Evolutionary conservation across 2,888 invertebrate genomes (phyloP).

Genomic region (Drosophila borborema): DNA sequence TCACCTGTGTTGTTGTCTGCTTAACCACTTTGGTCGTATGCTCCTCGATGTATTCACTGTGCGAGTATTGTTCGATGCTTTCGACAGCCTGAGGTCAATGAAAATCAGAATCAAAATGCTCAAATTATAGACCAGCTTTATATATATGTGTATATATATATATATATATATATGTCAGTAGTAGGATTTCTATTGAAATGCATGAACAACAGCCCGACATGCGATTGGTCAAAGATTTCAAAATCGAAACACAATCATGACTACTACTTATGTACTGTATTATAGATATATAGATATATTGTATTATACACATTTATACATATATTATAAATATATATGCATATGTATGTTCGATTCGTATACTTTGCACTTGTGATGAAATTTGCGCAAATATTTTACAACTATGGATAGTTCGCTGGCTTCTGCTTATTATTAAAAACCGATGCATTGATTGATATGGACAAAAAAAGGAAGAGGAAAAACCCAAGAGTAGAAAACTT

Average conservation of each 20-base stretch:
- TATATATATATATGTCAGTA: no score
- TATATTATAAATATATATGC: background rate
- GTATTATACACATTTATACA: background rate
- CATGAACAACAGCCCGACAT: constrained; percentile 37
- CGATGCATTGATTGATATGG: constrained; percentile 63
- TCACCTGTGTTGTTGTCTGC: constrained; percentile 83
- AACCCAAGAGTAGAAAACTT: constrained; percentile 25
- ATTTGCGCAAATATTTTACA: constrained; percentile 54
- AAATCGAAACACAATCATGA: constrained; percentile 49
- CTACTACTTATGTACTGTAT: constrained; percentile 8
- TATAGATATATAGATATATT: background rate
- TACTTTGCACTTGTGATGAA: constrained; percentile 72
- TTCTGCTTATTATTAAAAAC: constrained; percentile 73
- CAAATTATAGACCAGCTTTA: constrained; percentile 34
- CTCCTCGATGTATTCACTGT: constrained; percentile 83
- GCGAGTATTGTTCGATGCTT: constrained; percentile 83
- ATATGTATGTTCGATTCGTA: constrained; percentile 35
- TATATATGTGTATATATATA: background rate
- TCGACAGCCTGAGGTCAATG: constrained; percentile 84
- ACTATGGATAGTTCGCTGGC: constrained; percentile 33
- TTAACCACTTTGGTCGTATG: constrained; percentile 83
- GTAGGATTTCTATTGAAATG: constrained; percentile 33
- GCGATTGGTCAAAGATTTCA: constrained; percentile 46
- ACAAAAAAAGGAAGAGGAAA: background rate
- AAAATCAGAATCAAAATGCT: constrained; percentile 64